phyloP scores from a whole-genome alignment of 2,797 vertebrate genomes.

The Margarornis squamiger region DNA sequence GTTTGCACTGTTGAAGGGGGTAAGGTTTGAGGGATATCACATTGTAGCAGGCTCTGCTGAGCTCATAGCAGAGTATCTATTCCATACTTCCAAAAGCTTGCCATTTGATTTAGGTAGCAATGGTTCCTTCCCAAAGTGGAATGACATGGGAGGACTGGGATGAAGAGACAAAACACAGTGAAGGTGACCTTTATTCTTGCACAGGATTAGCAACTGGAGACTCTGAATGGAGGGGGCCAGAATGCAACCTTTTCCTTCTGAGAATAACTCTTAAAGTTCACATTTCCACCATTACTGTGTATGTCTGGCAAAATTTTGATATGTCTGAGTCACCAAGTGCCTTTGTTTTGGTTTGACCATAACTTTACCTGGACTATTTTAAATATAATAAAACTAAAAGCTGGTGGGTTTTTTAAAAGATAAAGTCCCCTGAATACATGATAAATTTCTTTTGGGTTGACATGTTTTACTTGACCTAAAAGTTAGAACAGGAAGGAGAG shows the following conservation, averaged over 20 bases:
- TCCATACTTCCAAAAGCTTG: background rate
- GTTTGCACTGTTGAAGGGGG: background rate
- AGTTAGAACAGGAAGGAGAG: background rate
- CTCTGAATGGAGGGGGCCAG: background rate
- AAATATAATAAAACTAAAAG: background rate
- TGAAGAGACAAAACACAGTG: background rate
- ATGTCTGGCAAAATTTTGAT: background rate
- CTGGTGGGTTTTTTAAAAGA: fast-evolving
- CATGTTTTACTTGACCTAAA: background rate
- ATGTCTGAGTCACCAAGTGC: background rate
- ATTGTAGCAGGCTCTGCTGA: background rate
- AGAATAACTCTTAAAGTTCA: background rate
- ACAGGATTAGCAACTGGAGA: background rate
- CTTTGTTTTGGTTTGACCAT: background rate
- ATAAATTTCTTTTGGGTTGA: background rate
- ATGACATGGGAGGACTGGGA: background rate
- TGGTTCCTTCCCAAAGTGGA: background rate
- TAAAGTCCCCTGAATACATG: background rate
- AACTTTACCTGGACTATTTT: background rate
- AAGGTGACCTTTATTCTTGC: background rate
- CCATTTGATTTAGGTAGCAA: background rate
- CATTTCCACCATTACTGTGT: background rate
- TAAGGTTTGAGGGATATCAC: background rate
- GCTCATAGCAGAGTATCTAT: background rate
- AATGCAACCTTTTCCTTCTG: background rate